phyloP scores from a whole-genome alignment of 2,797 vertebrate genomes.

The Xenops minutus region DNA sequence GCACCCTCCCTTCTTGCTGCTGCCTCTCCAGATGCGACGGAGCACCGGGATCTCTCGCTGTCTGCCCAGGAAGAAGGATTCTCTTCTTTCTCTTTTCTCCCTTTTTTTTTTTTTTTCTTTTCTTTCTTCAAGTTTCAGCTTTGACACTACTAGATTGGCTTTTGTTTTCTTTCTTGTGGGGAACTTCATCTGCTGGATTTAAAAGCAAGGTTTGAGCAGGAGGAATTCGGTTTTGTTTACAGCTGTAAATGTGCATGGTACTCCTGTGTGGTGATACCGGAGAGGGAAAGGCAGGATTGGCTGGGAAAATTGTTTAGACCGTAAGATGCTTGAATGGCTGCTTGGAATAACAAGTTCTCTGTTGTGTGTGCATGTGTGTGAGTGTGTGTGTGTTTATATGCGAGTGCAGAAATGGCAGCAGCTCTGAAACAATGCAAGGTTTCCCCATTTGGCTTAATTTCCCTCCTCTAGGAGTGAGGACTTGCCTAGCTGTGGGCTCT shows the following conservation, averaged over 20 bases:
- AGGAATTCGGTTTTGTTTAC: not conserved
- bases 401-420: not conserved
- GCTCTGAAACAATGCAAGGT: not conserved
- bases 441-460: not conserved
- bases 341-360: not conserved
- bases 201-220: conserved; percentile 64
- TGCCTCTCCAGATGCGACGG: conserved; percentile 32
- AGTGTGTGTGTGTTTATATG: not conserved
- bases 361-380: not conserved
- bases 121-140: not conserved
- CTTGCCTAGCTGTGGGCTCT: not conserved
- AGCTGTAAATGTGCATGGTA: not conserved
- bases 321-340: conserved; percentile 2
- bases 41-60: not conserved
- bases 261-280: not conserved
- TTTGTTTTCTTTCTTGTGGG: not conserved
- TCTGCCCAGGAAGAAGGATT: conserved; percentile 8
- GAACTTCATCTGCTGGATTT: conserved; percentile 58
- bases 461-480: not conserved
- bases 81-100: not conserved
- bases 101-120: not conserved
- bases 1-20: not conserved
- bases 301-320: not conserved
- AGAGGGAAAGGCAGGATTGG: not conserved
- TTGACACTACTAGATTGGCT: not conserved